Evolutionary conservation across 1,140 invertebrate species (phyloP), one percentile per base, ranked within the genome.

Genomic region (Anthonomus grandis): DNA sequence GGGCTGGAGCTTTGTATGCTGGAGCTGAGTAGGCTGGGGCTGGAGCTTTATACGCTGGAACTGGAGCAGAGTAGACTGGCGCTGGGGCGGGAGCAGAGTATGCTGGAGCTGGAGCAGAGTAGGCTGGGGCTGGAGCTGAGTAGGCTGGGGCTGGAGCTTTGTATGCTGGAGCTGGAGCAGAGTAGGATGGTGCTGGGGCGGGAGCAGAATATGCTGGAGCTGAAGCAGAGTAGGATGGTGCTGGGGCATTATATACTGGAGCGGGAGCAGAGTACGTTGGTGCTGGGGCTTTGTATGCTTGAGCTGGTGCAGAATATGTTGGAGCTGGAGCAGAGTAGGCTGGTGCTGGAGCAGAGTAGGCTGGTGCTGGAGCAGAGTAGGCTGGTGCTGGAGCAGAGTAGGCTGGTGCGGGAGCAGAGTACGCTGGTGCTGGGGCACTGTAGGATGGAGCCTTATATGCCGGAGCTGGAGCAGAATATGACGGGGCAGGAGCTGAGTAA

Each of bases 301-400:
- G 55, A 37, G 55, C 61, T 17, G 45, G 23, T 18, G 61, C 48
- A 41, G 39, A 15, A 17, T 57, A 61, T 8, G 31, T 15, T 23
- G 56, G 36, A 31, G 24, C 23, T 48, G 45, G 17, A 22, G 47
- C n/a, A 38, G 18, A 37, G 23, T 50, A 50, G 23, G 8, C 8
- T 18, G 39, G 24, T 17, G 39, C 13, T 23, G 51, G 25, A 45
- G 57, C 63, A 6, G 42, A 15, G 37, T 67, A 65, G n/a, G 48
- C 12, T 56, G 56, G 50, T 18, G 55, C 59, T 27, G 65, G 59
- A 2, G 59, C 62, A 6, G 53, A 6, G 31, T 57, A 57, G 13
- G 55, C 8, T 18, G 38, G 38, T 18, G 48, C 41, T 19, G 41
- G 18, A 5, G 41, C 36, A n/a, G 4, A 4, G n/a, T 34, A 37